Base-by-base conservation (phyloP, 2,113 vertebrate species). In the Channa argus region DNA sequence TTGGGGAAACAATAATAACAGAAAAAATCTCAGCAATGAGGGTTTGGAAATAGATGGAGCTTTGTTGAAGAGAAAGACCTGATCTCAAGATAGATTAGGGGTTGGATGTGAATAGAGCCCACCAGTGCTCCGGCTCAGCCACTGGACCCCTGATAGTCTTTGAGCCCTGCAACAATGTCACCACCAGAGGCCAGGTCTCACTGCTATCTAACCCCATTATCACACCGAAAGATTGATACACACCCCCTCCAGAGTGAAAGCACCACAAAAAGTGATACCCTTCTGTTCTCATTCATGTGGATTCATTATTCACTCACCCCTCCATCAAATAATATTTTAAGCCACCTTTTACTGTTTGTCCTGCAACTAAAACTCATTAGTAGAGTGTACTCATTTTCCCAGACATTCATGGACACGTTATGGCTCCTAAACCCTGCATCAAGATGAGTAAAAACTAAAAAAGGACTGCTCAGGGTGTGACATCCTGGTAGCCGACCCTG, bases 121-220 rank as follows among this genome's bases (percentile, higher is more conserved):
- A 94, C 93, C 93, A 89, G 92, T 91, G 91, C 86, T 84, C 84
- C 63, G 76, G 92, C 91, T 93, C 94, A 94, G 95, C 92, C 92
- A 76, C 77, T 70, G 93, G 88, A 94, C 83, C 94, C 93, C 93
- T 87, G 84, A 91, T 91, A 91, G 84, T 94, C 89, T 95, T 96
- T 96, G 93, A 96, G 94, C 50, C 83, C 86, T 76, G 68, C 45
- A 95, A 92, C 95, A 96, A 95, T 95, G 93, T 95, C 95, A 86
- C 94, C 93, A 94, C 93, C 94, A 95, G 95, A 95, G 93, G 89
- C 94, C 92, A 4, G 92, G 91, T 91, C 94, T 94, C 92, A 88
- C 85, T 92, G 93, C 91, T 94, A 95, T 93, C 95, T 95, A 95
- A 94, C 94, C 91, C 93, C 93, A 95, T 95, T 94, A 95, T 95